These are phyloP conservation scores for Phaethon lepturus DNA, from an alignment of 2,113 vertebrate genomes.

Conservation along the genomic window DNA sequence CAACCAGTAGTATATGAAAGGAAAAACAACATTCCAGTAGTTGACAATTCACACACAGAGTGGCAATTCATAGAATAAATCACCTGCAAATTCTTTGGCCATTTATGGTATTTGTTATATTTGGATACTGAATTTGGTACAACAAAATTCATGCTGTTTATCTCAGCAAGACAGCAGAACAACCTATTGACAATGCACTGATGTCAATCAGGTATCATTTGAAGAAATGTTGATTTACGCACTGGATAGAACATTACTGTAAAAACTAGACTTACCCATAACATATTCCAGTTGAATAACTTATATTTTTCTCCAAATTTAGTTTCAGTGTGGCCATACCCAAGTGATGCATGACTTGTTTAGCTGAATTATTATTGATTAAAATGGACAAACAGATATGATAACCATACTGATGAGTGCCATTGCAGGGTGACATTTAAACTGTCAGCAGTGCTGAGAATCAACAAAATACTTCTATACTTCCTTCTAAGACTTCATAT, in stretches of 20 bases:
- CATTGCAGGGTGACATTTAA: not conserved
- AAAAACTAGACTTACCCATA: not conserved
- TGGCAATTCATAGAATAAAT: not conserved
- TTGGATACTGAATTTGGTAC: not conserved
- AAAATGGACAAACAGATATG: not conserved
- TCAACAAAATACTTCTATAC: not conserved
- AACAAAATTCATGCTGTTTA: not conserved
- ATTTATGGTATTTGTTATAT: not conserved
- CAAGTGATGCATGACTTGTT: not conserved
- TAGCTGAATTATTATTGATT: not conserved
- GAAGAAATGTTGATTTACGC: not conserved
- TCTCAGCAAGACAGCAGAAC: not conserved
- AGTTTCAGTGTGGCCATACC: not conserved
- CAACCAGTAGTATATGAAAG: not conserved
- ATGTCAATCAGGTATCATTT: not conserved
- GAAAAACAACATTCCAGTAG: not conserved
- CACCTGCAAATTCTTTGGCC: not conserved
- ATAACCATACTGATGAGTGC: not conserved
- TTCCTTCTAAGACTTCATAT: not conserved
- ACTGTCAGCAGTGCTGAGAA: not conserved
- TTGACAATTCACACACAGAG: not conserved
- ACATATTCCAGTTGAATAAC: not conserved
- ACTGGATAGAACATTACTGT: not conserved
- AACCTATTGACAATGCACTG: not conserved
- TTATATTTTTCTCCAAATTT: not conserved